These are phyloP conservation scores for Belgica antarctica DNA, from an alignment of 2,888 invertebrate species.

Conservation along the genomic window DNA sequence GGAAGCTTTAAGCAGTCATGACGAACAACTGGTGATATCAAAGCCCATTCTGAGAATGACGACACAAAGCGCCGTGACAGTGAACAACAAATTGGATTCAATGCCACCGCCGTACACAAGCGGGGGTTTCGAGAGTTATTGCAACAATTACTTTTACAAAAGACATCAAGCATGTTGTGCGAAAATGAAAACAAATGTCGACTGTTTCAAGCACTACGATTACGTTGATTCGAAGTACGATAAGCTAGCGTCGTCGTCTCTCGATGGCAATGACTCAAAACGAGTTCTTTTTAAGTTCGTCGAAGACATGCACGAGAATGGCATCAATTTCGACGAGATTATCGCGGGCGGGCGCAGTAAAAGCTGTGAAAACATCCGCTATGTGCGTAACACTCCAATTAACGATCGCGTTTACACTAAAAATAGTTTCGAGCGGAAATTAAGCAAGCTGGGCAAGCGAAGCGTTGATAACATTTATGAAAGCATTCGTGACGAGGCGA, in stretches of 20 bases:
- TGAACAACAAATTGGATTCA: constrained; percentile 38
- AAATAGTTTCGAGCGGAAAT: constrained; percentile 14
- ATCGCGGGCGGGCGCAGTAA: background rate
- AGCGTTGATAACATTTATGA: constrained; percentile 39
- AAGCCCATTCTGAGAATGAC: constrained; percentile 32
- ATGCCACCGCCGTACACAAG: constrained; percentile 42
- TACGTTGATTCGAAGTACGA: constrained; percentile 21
- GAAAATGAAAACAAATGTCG: background rate
- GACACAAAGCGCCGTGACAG: constrained; percentile 31
- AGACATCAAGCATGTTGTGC: background rate
- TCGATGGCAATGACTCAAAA: background rate
- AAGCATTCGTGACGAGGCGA: constrained; percentile 29
- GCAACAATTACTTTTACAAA: constrained; percentile 37
- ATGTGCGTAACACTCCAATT: constrained; percentile 4
- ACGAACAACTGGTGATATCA: constrained; percentile 32
- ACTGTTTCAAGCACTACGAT: constrained; percentile 31
- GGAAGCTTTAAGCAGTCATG: constrained; percentile 11
- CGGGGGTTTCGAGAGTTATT: constrained; percentile 14
- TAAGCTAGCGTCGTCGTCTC: background rate
- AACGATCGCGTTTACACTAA: constrained; percentile 11
- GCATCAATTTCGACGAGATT: constrained; percentile 33
- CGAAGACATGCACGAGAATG: constrained; percentile 34
- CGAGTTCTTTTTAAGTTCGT: constrained; percentile 34
- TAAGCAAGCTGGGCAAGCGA: constrained; percentile 1
- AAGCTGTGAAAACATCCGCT: constrained; percentile 9